phyloP scores from a whole-genome alignment of 1,140 invertebrate genomes.

The Armadillidium nasatum region DNA sequence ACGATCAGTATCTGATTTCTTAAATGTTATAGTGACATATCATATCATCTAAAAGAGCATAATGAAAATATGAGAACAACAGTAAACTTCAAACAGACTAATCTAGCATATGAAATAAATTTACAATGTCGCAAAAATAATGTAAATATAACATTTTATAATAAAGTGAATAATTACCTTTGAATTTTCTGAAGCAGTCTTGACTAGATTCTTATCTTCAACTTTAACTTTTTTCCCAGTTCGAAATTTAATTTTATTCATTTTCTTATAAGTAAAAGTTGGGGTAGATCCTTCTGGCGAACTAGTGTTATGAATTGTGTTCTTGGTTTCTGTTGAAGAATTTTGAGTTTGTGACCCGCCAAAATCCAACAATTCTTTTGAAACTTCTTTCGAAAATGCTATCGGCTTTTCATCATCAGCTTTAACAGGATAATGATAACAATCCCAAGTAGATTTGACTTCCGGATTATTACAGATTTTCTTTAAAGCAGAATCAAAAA shows the following conservation, averaged over 20 bases:
- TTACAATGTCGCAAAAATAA: too few relatives aligned
- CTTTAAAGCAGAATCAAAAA: not conserved
- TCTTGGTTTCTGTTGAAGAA: not conserved
- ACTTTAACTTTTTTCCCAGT: constrained; percentile 1
- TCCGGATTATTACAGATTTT: not conserved
- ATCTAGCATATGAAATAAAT: too few relatives aligned
- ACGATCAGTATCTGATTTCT: too few relatives aligned
- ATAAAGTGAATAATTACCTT: too few relatives aligned
- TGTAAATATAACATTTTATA: too few relatives aligned
- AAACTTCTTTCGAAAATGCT: not conserved
- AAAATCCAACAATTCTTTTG: not conserved
- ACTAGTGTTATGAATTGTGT: not conserved
- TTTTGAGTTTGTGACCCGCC: not conserved
- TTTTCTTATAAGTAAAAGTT: not conserved
- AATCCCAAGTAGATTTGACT: not conserved
- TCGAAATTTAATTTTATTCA: constrained; percentile 4
- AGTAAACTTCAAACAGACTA: too few relatives aligned
- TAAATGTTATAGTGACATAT: too few relatives aligned
- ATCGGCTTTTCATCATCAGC: not conserved
- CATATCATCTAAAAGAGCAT: too few relatives aligned
- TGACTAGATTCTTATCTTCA: not conserved
- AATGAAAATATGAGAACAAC: too few relatives aligned
- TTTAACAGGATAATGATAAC: not conserved
- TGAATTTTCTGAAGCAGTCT: too few relatives aligned
- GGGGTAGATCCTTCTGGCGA: not conserved